Base-by-base conservation (phyloP, 2,113 vertebrate genomes). In the Mastomys natalensis region DNA sequence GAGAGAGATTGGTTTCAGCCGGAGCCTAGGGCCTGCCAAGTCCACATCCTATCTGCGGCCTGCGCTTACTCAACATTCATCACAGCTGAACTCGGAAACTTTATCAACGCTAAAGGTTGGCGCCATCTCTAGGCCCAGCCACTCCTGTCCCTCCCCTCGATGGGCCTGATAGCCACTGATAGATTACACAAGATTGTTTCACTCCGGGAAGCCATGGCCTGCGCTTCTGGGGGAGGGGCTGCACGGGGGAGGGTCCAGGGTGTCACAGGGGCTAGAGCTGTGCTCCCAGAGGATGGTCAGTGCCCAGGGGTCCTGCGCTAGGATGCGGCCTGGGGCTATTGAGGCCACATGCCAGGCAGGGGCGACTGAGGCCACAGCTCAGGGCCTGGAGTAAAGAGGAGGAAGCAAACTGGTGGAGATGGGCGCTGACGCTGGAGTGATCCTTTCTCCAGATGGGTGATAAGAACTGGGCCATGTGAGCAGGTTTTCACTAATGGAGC, bases 131-230 rank as follows among this genome's bases (percentile, higher is more conserved):
- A 98, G 98, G 99, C 99, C 99, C 97, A 98, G 99, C 99, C 99
- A 99, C 98, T 99, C 99, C 99, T 98, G 96, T 98, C 99, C 98
- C 99, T 98, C 98, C 98, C 70, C 87, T 89, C 70, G 99, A 99
- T 99, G 99, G 99, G 98, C 94, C 98, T 85, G 99, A 99, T 99
- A 99, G 98, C 37, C 95, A 12, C 99, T 99, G 98, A 99, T 99
- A 99, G 99, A 99, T 99, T 98, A 99, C 99, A 99, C 97, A 98
- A 99, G 99, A 99, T 99, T 99, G 99, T 98, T 99, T 99, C 99
- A 99, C 99, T 99, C 99, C 97, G 98, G 99, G 99, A 99, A 98
- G 98, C 98, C 98, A 97, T 98, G 98, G 98, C 99, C 98, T 97
- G 98, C 93, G 97, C 98, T 98, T 98, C 99, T 98, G 99, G 98